Conservation (phyloP, 1,140 invertebrate species). For the Latrodectus geometricus region DNA sequence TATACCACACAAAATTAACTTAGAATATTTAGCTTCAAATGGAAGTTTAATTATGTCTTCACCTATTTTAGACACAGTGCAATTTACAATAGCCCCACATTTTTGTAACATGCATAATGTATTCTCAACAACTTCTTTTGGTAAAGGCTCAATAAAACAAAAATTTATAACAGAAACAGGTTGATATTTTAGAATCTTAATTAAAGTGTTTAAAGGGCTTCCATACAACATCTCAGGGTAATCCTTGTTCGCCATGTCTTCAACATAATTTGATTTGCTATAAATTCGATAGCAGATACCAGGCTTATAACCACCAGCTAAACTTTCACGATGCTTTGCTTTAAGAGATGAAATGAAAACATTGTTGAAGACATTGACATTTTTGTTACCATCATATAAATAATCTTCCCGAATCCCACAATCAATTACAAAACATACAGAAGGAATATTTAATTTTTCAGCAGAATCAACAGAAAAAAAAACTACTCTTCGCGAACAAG, state of each 20-base stretch:
- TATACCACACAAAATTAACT: slow-evolving; percentile 19
- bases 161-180: neutral
- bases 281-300: slow-evolving; percentile 39
- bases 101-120: slow-evolving; percentile 11
- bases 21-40: slow-evolving; percentile 13
- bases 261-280: slow-evolving; percentile 6
- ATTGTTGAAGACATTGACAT: neutral
- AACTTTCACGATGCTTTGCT: slow-evolving; percentile 15
- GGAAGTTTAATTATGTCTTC: slow-evolving; percentile 16
- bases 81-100: slow-evolving; percentile 5
- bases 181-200: slow-evolving; percentile 14
- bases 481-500: neutral
- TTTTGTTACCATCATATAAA: neutral
- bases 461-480: slow-evolving; percentile 4
- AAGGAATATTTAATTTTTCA: slow-evolving; percentile 10
- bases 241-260: slow-evolving; percentile 16
- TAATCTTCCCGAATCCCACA: neutral
- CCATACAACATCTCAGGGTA: slow-evolving; percentile 1
- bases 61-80: neutral
- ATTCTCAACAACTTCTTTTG: neutral
- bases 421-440: slow-evolving; percentile 24
- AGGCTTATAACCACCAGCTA: neutral
- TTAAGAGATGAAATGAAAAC: slow-evolving; percentile 18
- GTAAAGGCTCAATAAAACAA: slow-evolving; percentile 4
- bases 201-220: slow-evolving; percentile 6